Conservation (phyloP, 1,140 invertebrate species). For the Orchesella cincta region DNA sequence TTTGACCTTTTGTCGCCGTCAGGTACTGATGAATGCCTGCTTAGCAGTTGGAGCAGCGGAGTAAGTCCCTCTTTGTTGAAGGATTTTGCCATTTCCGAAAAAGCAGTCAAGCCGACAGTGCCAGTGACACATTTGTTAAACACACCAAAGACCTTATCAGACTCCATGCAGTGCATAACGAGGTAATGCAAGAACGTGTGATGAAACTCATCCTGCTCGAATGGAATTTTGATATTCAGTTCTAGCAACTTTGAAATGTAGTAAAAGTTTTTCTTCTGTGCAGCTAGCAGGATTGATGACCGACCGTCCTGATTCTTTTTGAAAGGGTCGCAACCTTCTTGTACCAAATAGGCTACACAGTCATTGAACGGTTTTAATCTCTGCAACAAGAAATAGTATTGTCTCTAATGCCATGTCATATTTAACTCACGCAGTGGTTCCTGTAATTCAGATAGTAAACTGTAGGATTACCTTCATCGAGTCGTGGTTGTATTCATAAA, state of each 20-base stretch:
- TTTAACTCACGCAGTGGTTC: too few species aligned
- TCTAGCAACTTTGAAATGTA: neutral
- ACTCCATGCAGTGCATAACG: neutral
- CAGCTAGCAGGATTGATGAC: neutral
- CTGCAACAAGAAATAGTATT: neutral
- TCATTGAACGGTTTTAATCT: neutral
- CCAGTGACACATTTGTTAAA: neutral
- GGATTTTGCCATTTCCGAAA: slow-evolving; percentile 32
- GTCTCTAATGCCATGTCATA: neutral
- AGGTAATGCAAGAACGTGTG: slow-evolving; percentile 34
- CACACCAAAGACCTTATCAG: neutral
- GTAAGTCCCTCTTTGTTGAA: slow-evolving; percentile 36
- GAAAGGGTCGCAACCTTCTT: neutral
- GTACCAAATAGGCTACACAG: neutral
- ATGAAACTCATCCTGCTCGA: neutral
- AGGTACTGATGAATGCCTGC: neutral
- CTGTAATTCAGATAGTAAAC: neutral
- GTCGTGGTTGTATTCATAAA: neutral
- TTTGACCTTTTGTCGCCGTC: neutral
- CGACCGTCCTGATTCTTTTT: neutral
- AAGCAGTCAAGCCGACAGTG: neutral
- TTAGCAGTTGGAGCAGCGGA: slow-evolving; percentile 31
- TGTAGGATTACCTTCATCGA: neutral
- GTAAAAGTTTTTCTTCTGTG: neutral
- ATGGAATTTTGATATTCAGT: neutral